Base-by-base conservation (phyloP, 2,888 invertebrate genomes). In the Tetrapedia diversipes region DNA sequence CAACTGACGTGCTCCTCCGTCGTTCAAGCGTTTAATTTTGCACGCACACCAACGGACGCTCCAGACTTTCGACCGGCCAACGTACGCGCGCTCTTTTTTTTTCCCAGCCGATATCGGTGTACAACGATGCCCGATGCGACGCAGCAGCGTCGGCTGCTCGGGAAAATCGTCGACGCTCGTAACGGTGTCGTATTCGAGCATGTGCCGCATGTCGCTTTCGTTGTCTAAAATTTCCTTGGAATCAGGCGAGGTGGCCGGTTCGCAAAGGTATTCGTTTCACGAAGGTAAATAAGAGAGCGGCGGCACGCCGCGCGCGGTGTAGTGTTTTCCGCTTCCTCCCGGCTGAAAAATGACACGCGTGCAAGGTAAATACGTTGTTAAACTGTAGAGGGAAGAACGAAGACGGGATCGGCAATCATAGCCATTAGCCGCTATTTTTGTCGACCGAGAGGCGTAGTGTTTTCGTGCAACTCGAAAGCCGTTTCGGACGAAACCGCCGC, bases 341-440 rank as follows among this genome's bases (percentile, higher is more conserved):
- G 54, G 37, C 19, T 72, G 80, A 66, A 80, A 80, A 80, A 80
- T 79, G 79, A 79, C 79, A 79, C 79, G 79, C 73, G 79, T 73
- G 73, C 69, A 78, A 78, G 79, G 79, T 79, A 79, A 79, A 79
- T 79, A 79, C 68, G 73, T 41, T 54, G n/a, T n/a, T n/a, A n/a
- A n/a, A n/a, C n/a, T n/a, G n/a, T n/a, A 61, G 78, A 34, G 14
- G 19, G 37, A 59, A 70, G 66, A 39, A 57, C 51, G 73, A 43
- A 22, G 79, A 69, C 67, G 77, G 74, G 79, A 84, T 83, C 83
- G 78, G 81, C 85, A 81, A 85, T 85, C 81, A 78, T 72, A 83
- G 78, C 78, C 84, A 85, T 85, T 82, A 82, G 85, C 78, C 77
- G 85, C 82, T 85, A 85, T 85, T 85, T 85, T 85, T 79, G 83